These are phyloP conservation scores for Adelognathus sp. DNA, from an alignment of 2,888 invertebrate species.

Conservation along the genomic window DNA sequence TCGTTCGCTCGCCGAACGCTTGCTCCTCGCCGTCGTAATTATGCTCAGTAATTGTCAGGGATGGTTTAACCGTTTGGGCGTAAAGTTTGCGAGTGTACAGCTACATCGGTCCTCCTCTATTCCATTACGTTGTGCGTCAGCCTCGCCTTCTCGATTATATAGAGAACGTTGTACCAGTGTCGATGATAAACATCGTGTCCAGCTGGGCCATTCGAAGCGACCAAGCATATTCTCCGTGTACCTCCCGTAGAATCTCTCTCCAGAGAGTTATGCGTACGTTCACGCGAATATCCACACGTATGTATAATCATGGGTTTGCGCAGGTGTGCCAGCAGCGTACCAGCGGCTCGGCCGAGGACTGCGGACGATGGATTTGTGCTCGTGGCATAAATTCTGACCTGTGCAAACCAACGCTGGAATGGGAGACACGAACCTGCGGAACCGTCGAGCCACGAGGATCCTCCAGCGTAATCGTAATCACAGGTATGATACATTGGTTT, in stretches of 20 bases:
- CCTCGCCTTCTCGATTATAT: background rate
- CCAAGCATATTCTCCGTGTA: background rate
- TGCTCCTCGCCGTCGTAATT: conserved; percentile 48
- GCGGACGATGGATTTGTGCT: conserved; percentile 24
- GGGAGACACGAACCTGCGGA: conserved; percentile 43
- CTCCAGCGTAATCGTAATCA: conserved; percentile 54
- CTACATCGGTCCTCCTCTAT: conserved; percentile 16
- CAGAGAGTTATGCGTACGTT: background rate
- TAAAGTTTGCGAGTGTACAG: conserved; percentile 63
- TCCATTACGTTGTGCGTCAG: background rate
- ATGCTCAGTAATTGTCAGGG: conserved; percentile 55
- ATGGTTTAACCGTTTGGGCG: conserved; percentile 62
- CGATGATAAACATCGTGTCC: background rate
- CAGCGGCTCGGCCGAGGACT: conserved; percentile 32
- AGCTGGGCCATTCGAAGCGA: conserved; percentile 26
- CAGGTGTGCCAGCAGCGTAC: conserved; percentile 22
- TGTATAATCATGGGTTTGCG: background rate
- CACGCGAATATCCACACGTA: background rate
- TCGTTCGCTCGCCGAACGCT: background rate
- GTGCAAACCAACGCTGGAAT: conserved; percentile 37
- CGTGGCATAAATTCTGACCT: conserved; percentile 47
- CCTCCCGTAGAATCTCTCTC: background rate
- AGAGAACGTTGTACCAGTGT: background rate
- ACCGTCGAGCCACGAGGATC: conserved; percentile 46
- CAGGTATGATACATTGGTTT: conserved; percentile 51